Percentiles rank a stretch among this genome's conserved stretches.
These are phyloP conservation scores for Plestiodon gilberti DNA, from an alignment of 2,113 vertebrate species.

Conservation along the genomic window DNA sequence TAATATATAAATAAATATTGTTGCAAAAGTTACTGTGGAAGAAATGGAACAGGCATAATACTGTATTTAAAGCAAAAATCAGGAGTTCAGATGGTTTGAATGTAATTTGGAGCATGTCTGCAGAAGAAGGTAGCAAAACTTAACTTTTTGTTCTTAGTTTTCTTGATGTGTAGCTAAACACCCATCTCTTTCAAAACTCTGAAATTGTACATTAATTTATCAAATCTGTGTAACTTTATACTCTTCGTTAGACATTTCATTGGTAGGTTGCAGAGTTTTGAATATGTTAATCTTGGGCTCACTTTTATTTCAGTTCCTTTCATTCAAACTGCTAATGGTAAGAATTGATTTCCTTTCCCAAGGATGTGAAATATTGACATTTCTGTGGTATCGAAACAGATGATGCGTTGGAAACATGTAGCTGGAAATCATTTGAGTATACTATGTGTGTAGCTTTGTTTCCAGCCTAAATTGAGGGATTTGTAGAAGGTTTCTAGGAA, in stretches of 20 bases:
- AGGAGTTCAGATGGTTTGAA: no score
- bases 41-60: not conserved
- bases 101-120: not conserved
- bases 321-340: no score
- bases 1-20: not conserved
- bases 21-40: not conserved
- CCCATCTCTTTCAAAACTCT: not conserved
- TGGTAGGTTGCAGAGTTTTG: no score
- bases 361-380: no score
- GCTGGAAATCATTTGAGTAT: not conserved
- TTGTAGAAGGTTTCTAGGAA: not conserved
- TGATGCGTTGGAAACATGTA: not conserved
- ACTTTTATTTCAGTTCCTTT: no score
- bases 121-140: not conserved
- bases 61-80: not conserved
- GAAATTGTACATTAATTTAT: not conserved
- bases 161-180: not conserved
- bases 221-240: no score
- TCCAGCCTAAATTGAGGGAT: not conserved
- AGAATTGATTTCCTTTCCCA: no score
- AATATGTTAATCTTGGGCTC: no score
- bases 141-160: not conserved
- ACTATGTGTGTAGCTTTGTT: not conserved
- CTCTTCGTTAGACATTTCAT: no score
- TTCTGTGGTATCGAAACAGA: no score